Evolutionary conservation across 2,888 invertebrate genomes (phyloP), one percentile per base, ranked within the genome.

Genomic region (Oscheius myriophilus): DNA sequence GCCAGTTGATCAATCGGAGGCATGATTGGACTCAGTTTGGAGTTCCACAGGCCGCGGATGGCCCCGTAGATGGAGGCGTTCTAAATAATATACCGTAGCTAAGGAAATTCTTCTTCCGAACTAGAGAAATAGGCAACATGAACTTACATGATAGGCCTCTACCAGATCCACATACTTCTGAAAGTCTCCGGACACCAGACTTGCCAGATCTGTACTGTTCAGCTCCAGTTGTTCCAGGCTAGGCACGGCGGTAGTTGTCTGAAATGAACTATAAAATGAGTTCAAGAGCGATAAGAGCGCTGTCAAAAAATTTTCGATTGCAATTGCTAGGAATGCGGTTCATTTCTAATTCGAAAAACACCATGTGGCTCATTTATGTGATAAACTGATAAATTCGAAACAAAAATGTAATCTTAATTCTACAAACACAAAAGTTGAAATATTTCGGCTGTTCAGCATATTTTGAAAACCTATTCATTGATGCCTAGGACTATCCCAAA

Each of bases 21-120:
- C 23, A 78, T 62, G 39, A 73, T 70, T 53, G 76, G 71, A 12
- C 67, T 64, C 12, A 78, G 43, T 61, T 78, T 72, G 64, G 70
- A 69, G 54, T 74, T 57, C 71, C 71, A 78, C 21, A 78, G 67
- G 2, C 72, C 74, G 7, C 78, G 72, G 46, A 78, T 74, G 11
- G 74, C 72, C 33, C 73, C 72, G 69, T 76, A 78, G 39, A 78
- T 69, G 1, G 76, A 72, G 14, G 78, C 78, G 42, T 78, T 78
- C 78, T 78, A 52, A 54, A 65, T 6, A 16, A 9, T 23, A 25
- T 18, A n/a, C 58, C 12, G 18, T 39, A n/a, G n/a, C n/a, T n/a
- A n/a, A n/a, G n/a, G n/a, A n/a, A n/a, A n/a, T n/a, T 54, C 16
- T 23, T 53, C 58, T 55, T 12, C n/a, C 18, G 18, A n/a, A 49